These are phyloP conservation scores for Lophius piscatorius DNA, from an alignment of 2,113 vertebrate species.

Conservation along the genomic window DNA sequence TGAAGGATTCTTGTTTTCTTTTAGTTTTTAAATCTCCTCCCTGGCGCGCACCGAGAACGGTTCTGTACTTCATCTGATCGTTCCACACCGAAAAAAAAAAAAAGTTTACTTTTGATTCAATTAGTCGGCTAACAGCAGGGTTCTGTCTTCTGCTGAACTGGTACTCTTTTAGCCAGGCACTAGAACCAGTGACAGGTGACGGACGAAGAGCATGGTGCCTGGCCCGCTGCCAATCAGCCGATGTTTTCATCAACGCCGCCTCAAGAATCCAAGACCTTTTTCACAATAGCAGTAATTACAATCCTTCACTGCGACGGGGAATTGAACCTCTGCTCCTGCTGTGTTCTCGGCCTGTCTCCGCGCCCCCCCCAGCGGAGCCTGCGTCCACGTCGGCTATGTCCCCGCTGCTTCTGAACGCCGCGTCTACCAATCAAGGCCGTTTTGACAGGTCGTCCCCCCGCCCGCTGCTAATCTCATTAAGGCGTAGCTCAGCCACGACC, in stretches of 20 bases:
- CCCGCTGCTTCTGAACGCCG: slow-evolving; percentile 2
- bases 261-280: slow-evolving; percentile 42
- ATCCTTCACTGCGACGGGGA: slow-evolving; percentile 12
- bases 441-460: slow-evolving; percentile 44
- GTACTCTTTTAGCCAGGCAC: slow-evolving; percentile 28
- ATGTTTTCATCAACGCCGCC: slow-evolving; percentile 26
- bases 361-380: slow-evolving; percentile 8
- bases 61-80: slow-evolving; percentile 1
- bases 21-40: slow-evolving; percentile 11
- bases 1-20: slow-evolving; percentile 2
- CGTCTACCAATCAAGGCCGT: slow-evolving; percentile 43
- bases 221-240: slow-evolving; percentile 8
- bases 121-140: neutral
- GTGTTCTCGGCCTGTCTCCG: slow-evolving; percentile 26
- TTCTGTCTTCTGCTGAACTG: slow-evolving; percentile 28
- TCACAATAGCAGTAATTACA: slow-evolving; percentile 53
- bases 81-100: slow-evolving; percentile 12
- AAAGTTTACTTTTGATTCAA: neutral
- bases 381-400: slow-evolving; percentile 23
- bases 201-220: neutral
- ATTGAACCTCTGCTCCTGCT: slow-evolving; percentile 45
- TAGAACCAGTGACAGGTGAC: slow-evolving; percentile 11
- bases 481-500: slow-evolving; percentile 54
- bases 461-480: slow-evolving; percentile 71
- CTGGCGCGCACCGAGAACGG: neutral